Evolutionary conservation across 2,797 vertebrate species (phyloP).

Genomic region (Mastacembelus armatus): DNA sequence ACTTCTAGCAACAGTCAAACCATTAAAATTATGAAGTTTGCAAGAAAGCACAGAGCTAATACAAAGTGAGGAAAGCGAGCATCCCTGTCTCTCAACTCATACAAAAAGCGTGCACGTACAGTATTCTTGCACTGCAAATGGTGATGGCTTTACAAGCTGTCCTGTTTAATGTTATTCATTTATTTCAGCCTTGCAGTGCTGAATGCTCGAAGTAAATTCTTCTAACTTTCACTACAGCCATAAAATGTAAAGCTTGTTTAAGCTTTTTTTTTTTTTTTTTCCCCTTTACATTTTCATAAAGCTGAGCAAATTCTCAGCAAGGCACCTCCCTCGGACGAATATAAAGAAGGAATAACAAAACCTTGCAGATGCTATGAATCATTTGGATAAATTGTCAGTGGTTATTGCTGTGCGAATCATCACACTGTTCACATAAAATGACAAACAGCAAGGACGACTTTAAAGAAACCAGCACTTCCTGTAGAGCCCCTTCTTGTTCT

Average conservation of each 20-base stretch:
- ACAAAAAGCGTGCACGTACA: no score
- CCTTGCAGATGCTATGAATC: slow-evolving; percentile 21
- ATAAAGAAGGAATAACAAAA: slow-evolving; percentile 40
- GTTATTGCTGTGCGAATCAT: slow-evolving; percentile 38
- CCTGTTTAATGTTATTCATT: background rate
- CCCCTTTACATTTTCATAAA: slow-evolving; percentile 6
- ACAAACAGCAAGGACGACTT: slow-evolving; percentile 34
- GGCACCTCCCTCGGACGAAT: slow-evolving; percentile 35
- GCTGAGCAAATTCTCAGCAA: slow-evolving; percentile 24
- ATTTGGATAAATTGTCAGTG: slow-evolving; percentile 55
- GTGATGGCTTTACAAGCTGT: background rate
- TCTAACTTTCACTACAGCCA: slow-evolving; percentile 17
- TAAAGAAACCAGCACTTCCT: background rate
- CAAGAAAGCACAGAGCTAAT: background rate
- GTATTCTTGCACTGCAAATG: background rate
- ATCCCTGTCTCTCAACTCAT: no score
- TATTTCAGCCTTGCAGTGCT: background rate
- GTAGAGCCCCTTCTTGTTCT: background rate
- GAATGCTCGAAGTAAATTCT: background rate
- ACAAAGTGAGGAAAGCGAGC: background rate
- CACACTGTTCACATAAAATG: slow-evolving; percentile 27
- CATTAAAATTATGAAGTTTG: slow-evolving; percentile 37
- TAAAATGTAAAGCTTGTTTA: slow-evolving; percentile 10
- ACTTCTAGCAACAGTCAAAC: slow-evolving; percentile 20
- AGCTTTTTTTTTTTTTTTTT: background rate